phyloP scores from a whole-genome alignment of 2,888 invertebrate species.

The Branchinecta sandiegonensis region DNA sequence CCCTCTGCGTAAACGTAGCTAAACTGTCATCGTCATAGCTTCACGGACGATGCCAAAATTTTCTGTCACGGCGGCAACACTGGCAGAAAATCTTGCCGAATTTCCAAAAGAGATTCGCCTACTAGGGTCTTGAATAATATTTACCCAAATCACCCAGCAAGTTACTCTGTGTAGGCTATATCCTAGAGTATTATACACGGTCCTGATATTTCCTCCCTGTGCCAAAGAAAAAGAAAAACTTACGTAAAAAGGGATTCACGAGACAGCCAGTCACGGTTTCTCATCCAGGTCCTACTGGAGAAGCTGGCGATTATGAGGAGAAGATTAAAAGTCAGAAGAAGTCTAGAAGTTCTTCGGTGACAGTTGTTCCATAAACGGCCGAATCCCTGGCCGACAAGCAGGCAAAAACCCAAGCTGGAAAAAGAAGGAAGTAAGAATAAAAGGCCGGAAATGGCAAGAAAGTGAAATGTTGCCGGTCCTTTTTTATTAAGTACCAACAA shows the following conservation, averaged over 20 bases:
- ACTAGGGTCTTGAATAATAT: no score
- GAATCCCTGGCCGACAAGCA: slow-evolving; percentile 58
- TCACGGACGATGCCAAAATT: no score
- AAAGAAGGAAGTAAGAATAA: slow-evolving; percentile 18
- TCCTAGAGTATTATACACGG: no score
- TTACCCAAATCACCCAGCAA: no score
- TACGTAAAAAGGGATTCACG: slow-evolving; percentile 61
- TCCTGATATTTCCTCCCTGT: not conserved
- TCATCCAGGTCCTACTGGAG: slow-evolving; percentile 48
- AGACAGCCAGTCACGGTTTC: slow-evolving; percentile 63
- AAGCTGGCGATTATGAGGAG: slow-evolving; percentile 46
- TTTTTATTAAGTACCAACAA: not conserved
- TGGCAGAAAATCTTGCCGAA: no score
- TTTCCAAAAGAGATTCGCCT: no score
- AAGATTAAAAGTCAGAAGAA: slow-evolving; percentile 39
- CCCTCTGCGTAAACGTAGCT: no score
- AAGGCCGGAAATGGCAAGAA: no score
- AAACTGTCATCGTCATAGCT: no score
- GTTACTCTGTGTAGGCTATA: no score
- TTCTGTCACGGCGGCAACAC: no score
- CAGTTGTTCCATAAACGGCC: slow-evolving; percentile 43
- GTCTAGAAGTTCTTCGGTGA: slow-evolving; percentile 24
- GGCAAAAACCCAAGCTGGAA: slow-evolving; percentile 59
- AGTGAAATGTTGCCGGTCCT: no score
- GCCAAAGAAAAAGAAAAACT: slow-evolving; percentile 27